These are phyloP conservation scores for Silurus lanzhouensis DNA, from an alignment of 2,797 vertebrate genomes.

Conservation along the genomic window DNA sequence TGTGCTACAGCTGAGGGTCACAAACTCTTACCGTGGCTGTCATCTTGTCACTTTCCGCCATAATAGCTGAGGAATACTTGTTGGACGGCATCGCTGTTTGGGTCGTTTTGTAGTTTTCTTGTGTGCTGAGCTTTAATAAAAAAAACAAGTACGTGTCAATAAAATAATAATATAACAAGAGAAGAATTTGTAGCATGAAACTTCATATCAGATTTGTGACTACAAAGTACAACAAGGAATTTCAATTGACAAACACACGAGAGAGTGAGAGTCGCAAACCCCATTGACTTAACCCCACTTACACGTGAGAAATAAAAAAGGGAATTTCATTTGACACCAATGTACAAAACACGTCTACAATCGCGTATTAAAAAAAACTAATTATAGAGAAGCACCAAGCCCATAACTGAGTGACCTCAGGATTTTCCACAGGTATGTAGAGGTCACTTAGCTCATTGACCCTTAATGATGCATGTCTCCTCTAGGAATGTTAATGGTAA, in stretches of 20 bases:
- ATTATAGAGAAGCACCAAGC: background rate
- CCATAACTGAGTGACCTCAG: background rate
- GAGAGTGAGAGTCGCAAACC: background rate
- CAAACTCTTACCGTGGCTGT: constrained; percentile 70
- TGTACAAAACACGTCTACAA: background rate
- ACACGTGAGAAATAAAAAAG: background rate
- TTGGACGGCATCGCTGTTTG: constrained; percentile 73
- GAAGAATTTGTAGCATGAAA: background rate
- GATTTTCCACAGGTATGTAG: constrained; percentile 18
- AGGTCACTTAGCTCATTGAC: constrained; percentile 34
- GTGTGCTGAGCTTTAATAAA: constrained; percentile 38
- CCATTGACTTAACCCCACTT: background rate
- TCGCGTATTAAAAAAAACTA: background rate
- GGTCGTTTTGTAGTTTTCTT: constrained; percentile 32
- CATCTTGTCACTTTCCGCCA: constrained; percentile 75
- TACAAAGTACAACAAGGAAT: background rate
- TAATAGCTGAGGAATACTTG: constrained; percentile 70
- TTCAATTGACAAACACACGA: background rate
- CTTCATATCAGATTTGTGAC: background rate
- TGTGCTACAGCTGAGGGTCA: background rate
- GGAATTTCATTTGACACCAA: background rate
- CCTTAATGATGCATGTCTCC: constrained; percentile 30
- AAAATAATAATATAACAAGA: background rate
- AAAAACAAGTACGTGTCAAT: constrained; percentile 29
- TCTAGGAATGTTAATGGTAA: constrained; percentile 43